phyloP scores from a whole-genome alignment of 2,113 vertebrate genomes.

The Oxyura jamaicensis region DNA sequence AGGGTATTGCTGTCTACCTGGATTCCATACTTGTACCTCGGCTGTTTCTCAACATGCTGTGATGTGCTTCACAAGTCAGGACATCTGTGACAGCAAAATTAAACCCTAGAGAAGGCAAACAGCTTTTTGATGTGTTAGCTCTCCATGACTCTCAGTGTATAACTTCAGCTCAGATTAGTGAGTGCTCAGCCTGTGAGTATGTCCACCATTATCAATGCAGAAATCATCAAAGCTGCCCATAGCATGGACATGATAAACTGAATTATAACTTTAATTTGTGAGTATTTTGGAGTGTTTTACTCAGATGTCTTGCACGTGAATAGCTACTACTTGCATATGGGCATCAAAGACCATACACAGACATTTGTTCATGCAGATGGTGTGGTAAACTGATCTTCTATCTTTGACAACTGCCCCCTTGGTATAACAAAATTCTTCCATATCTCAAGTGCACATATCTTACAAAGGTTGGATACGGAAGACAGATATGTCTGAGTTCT shows the following conservation, averaged over 20 bases:
- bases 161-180: not conserved
- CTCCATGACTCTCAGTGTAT: not conserved
- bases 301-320: not conserved
- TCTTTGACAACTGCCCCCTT: not conserved
- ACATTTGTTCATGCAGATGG: not conserved
- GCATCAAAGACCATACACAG: not conserved
- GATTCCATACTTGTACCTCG: not conserved
- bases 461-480: not conserved
- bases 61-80: not conserved
- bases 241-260: not conserved
- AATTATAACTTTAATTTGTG: not conserved
- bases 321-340: not conserved
- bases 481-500: not conserved
- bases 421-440: not conserved
- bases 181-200: not conserved
- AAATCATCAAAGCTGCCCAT: not conserved
- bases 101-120: not conserved
- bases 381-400: not conserved
- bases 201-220: not conserved
- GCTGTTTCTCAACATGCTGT: not conserved
- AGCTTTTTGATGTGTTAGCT: not conserved
- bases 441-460: not conserved
- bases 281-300: not conserved
- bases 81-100: not conserved
- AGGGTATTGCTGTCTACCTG: not conserved